Evolutionary conservation across 2,888 invertebrate species (phyloP).

Genomic region (Latrodectus elegans): DNA sequence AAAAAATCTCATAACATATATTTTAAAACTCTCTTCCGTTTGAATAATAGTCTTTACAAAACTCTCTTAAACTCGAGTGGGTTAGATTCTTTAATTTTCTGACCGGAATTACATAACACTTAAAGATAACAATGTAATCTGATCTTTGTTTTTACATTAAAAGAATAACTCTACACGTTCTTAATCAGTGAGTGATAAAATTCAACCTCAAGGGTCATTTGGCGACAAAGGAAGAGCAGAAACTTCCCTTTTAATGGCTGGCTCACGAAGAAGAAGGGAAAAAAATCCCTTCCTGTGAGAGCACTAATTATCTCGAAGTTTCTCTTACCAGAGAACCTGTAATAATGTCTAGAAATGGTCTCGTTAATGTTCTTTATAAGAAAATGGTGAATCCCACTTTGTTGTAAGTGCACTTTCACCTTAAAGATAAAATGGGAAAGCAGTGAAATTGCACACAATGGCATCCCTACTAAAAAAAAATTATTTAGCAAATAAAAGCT

Average conservation of each 20-base stretch:
- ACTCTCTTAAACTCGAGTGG: too few relatives aligned
- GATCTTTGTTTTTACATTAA: conserved; percentile 21
- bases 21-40: too few relatives aligned
- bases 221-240: background rate
- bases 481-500: background rate
- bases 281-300: conserved; percentile 34
- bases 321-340: conserved; percentile 30
- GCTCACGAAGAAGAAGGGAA: conserved; percentile 2
- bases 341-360: conserved; percentile 27
- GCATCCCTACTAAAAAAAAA: background rate
- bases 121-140: background rate
- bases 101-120: background rate
- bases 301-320: conserved; percentile 36
- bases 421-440: background rate
- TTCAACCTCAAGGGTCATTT: conserved; percentile 41
- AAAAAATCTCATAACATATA: too few relatives aligned
- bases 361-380: conserved; percentile 29
- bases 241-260: conserved; percentile 43
- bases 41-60: too few relatives aligned
- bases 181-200: conserved; percentile 47
- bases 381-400: conserved; percentile 18
- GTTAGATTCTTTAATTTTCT: background rate
- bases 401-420: conserved; percentile 19
- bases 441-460: background rate
- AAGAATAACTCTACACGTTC: conserved; percentile 39